phyloP scores from a whole-genome alignment of 2,113 vertebrate genomes.

The Siphamia tubifer region DNA sequence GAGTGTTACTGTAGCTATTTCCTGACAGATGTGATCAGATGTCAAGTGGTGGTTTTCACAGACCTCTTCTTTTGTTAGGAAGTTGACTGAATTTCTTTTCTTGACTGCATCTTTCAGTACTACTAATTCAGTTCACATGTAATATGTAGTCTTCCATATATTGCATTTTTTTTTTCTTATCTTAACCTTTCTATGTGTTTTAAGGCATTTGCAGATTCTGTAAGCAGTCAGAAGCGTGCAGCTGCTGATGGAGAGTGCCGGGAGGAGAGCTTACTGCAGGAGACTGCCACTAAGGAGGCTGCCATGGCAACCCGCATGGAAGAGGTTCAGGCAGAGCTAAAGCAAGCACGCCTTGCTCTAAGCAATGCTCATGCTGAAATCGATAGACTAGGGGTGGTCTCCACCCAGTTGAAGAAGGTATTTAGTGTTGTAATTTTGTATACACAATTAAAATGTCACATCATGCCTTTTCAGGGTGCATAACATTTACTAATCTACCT shows the following conservation, averaged over 20 bases:
- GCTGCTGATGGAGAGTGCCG: constrained; percentile 84
- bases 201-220: constrained; percentile 84
- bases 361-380: constrained; percentile 78
- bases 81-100: background rate
- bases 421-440: too few relatives aligned
- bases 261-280: constrained; percentile 82
- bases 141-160: background rate
- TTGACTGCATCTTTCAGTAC: background rate
- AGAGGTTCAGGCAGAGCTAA: constrained; percentile 81
- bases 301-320: constrained; percentile 79
- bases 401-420: constrained; percentile 83
- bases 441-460: too few relatives aligned
- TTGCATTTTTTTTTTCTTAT: background rate
- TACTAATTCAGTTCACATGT: background rate
- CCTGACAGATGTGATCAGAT: background rate
- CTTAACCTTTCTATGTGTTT: constrained; percentile 21
- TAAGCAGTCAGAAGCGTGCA: constrained; percentile 83
- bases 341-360: constrained; percentile 75
- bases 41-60: background rate
- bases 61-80: background rate
- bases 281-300: constrained; percentile 84
- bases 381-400: constrained; percentile 71
- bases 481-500: background rate
- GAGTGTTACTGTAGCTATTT: constrained; percentile 1
- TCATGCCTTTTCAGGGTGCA: too few relatives aligned